Base-by-base conservation (phyloP, 2,113 vertebrate genomes). In the Brachionichthys hirsutus region DNA sequence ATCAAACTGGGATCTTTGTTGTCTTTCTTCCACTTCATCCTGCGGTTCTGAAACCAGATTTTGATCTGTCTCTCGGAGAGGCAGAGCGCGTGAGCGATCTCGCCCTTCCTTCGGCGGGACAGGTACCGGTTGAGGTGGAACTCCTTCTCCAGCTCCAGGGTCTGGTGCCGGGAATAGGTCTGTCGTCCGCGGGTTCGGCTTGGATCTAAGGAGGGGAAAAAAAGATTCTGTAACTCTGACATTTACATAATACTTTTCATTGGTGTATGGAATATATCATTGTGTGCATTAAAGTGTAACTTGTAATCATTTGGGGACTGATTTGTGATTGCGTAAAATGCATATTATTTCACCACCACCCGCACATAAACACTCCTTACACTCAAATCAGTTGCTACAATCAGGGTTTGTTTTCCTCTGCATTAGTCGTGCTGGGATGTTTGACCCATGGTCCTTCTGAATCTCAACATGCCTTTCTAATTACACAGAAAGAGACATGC, bases 21-120 rank as follows among this genome's bases (percentile, higher is more conserved):
- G 53, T 95, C 94, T 22, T 95, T 95, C 89, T 96, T 96, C 94
- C 94, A 95, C 67, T 97, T 97, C 94, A 95, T 95, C 80, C 94
- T 92, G 22, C 94, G 91, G 81, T 96, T 96, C 81, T 96, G 94
- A 80, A 96, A 97, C 94, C 94, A 95, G 84, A 95, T 96, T 85
- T 95, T 95, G 82, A 96, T 93, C 90, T 97, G 94, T 83, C 93
- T 92, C 83, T 96, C 94, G 0, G 94, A 91, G 60, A 96, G 89
- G 70, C 93, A 93, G 70, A 97, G 90, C 35, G 91, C 87, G 12
- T 94, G 90, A 34, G 94, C 92, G 22, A 96, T 94, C 87, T 97
- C 94, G 54, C 95, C 87, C 84, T 93, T 87, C 67, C 94, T 85
- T 67, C 93, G 88, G 78, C 93, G 92, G 40, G 93, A 95, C 88